These are phyloP conservation scores for Hirtodrosophila cameraria DNA, from an alignment of 2,888 invertebrate genomes.

Conservation along the genomic window DNA sequence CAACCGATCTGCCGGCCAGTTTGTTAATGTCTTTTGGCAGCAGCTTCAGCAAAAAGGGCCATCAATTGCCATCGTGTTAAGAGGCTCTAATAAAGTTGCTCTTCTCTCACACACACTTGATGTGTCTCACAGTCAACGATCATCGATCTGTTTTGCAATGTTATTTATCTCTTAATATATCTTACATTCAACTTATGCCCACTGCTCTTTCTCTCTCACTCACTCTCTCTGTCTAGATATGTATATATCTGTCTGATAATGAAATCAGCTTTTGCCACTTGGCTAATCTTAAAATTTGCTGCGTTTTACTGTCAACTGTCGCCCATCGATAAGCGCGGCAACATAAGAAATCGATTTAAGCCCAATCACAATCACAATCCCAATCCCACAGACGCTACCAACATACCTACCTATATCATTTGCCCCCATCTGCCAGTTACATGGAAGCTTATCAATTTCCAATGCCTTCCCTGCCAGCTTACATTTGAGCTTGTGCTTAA, in stretches of 20 bases:
- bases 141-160: constrained; percentile 68
- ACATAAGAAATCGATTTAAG: constrained; percentile 77
- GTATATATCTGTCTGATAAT: too few relatives aligned
- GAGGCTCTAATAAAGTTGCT: constrained; percentile 75
- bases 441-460: constrained; percentile 71
- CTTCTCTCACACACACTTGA: constrained; percentile 14
- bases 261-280: constrained; percentile 72
- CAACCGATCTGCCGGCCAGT: constrained; percentile 53
- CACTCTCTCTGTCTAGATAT: too few relatives aligned
- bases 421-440: constrained; percentile 51
- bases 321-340: constrained; percentile 50
- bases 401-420: constrained; percentile 31
- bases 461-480: constrained; percentile 41
- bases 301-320: constrained; percentile 16
- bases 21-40: constrained; percentile 78
- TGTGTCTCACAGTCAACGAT: constrained; percentile 4
- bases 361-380: too few relatives aligned
- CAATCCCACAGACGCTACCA: constrained; percentile 23
- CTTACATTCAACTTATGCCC: constrained; percentile 74
- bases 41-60: constrained; percentile 35
- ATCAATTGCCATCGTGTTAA: constrained; percentile 75
- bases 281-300: constrained; percentile 68
- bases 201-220: too few relatives aligned
- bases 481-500: constrained; percentile 68
- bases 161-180: constrained; percentile 73